Conservation (phyloP, 2,797 vertebrate species). For the Orientallactaga sibirica region DNA sequence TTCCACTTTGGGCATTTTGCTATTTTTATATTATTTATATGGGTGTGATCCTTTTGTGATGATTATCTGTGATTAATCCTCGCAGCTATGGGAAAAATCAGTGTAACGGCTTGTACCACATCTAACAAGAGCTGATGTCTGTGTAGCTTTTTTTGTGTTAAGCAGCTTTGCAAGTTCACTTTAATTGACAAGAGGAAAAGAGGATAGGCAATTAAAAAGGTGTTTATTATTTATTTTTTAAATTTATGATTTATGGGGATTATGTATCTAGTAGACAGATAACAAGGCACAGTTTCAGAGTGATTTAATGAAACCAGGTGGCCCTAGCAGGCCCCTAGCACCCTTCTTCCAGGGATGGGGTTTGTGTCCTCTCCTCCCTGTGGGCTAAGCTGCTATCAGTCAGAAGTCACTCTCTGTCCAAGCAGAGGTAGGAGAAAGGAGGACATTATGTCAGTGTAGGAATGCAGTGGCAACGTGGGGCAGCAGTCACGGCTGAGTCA, state of each 20-base stretch:
- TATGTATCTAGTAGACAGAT: constrained; percentile 61
- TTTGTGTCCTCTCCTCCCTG: neutral
- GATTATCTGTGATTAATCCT: constrained; percentile 87
- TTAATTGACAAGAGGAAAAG: constrained; percentile 77
- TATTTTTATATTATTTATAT: constrained; percentile 82
- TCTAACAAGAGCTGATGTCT: constrained; percentile 84
- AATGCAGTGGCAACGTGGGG: neutral
- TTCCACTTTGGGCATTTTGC: constrained; percentile 69
- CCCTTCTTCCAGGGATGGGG: neutral
- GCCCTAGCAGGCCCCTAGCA: constrained; percentile 42
- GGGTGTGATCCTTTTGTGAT: constrained; percentile 82
- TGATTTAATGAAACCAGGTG: constrained; percentile 68
- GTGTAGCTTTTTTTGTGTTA: constrained; percentile 75
- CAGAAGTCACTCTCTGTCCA: neutral
- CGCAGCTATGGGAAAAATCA: constrained; percentile 79
- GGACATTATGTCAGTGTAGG: neutral
- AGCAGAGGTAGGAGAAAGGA: neutral
- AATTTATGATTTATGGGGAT: constrained; percentile 79
- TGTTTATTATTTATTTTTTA: constrained; percentile 86
- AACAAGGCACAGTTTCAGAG: neutral
- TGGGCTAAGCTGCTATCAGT: neutral
- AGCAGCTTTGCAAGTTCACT: constrained; percentile 84
- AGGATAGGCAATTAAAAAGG: constrained; percentile 82
- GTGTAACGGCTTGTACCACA: constrained; percentile 80
- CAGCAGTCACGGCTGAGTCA: neutral